Evolutionary conservation across 2,113 vertebrate genomes (phyloP).

Genomic region (Scolopax mira): DNA sequence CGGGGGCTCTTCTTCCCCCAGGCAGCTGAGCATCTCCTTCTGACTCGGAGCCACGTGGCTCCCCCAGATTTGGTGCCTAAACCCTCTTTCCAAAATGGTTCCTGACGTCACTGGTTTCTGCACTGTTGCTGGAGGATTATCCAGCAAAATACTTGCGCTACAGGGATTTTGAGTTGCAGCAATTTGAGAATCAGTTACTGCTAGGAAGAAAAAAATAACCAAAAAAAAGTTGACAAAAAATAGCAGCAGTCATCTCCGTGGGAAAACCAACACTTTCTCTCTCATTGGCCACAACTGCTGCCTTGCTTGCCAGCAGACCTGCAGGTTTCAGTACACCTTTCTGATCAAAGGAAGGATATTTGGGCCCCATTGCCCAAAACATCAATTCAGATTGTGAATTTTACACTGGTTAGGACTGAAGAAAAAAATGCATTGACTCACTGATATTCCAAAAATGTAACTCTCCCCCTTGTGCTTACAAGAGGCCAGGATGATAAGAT

Average conservation of each 20-base stretch:
- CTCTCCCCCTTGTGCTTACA: background rate
- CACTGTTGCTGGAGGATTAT: background rate
- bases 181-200: background rate
- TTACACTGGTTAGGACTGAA: background rate
- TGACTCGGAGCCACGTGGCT: fast-evolving
- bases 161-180: fast-evolving
- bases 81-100: background rate
- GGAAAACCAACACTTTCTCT: background rate
- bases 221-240: background rate
- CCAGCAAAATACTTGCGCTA: background rate
- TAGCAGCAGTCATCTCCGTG: background rate
- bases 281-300: background rate
- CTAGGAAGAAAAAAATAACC: background rate
- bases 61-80: background rate
- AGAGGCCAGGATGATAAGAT: background rate
- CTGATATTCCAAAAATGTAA: background rate
- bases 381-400: background rate
- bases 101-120: background rate
- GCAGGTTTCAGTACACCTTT: background rate
- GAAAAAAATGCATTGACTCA: background rate
- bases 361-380: background rate
- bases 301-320: background rate
- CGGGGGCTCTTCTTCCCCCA: background rate
- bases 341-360: background rate
- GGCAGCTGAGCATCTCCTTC: background rate